Evolutionary conservation across 2,797 vertebrate genomes (phyloP).

Genomic region (Smutsia temminckii): DNA sequence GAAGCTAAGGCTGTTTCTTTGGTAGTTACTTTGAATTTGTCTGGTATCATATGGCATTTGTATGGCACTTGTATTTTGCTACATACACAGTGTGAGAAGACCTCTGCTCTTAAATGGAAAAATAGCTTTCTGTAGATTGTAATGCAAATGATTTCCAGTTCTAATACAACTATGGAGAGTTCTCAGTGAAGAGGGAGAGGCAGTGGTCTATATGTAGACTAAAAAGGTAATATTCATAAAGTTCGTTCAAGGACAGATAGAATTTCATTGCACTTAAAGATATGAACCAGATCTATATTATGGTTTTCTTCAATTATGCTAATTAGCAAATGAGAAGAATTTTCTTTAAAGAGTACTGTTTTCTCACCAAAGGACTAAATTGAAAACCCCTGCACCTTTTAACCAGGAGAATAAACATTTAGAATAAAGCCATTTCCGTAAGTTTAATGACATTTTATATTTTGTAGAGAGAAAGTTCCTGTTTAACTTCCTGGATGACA

Average conservation of each 20-base stretch:
- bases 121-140: accelerated
- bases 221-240: not conserved
- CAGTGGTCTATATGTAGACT: not conserved
- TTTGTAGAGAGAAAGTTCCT: not conserved
- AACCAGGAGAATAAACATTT: not conserved
- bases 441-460: not conserved
- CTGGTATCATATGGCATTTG: not conserved
- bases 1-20: not conserved
- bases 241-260: constrained; percentile 53
- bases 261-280: constrained; percentile 35
- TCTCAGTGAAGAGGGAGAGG: not conserved
- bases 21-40: not conserved
- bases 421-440: not conserved
- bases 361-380: constrained; percentile 42
- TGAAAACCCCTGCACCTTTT: not conserved
- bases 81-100: not conserved
- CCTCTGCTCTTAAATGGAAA: not conserved
- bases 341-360: constrained; percentile 20
- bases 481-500: constrained; percentile 64
- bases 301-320: constrained; percentile 14
- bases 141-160: not conserved
- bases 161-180: not conserved
- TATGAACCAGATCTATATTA: not conserved
- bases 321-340: constrained; percentile 18
- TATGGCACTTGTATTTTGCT: not conserved